These are phyloP conservation scores for Haemorhous mexicanus DNA, from an alignment of 2,113 vertebrate genomes.

Conservation along the genomic window DNA sequence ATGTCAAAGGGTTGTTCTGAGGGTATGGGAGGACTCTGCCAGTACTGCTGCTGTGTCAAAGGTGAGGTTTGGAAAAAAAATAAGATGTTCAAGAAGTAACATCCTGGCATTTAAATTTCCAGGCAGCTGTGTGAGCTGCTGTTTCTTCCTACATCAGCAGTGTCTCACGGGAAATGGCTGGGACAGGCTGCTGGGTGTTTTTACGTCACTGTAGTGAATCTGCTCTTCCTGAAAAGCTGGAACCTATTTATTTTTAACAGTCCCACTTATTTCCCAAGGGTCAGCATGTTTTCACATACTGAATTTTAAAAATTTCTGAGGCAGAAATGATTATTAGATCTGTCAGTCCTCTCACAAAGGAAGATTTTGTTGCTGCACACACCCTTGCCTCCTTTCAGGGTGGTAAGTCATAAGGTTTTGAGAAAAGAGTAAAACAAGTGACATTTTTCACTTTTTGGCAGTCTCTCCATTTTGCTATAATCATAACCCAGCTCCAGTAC, in stretches of 20 bases:
- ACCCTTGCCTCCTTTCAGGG: not conserved
- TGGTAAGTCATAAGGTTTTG: not conserved
- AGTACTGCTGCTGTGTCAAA: not conserved
- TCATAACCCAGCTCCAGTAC: not conserved
- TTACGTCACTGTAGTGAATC: constrained; percentile 52
- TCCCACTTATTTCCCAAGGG: constrained; percentile 33
- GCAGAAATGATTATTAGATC: not conserved
- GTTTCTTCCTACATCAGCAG: constrained; percentile 42
- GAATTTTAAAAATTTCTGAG: constrained; percentile 37
- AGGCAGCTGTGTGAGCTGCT: constrained; percentile 42
- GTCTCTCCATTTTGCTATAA: not conserved
- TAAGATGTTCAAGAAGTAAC: not conserved
- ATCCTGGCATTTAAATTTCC: constrained; percentile 48
- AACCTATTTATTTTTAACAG: constrained; percentile 66
- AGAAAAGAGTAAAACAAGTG: not conserved
- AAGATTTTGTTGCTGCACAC: not conserved
- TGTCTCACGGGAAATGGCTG: constrained; percentile 33
- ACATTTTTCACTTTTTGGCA: not conserved
- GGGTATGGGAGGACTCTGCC: not conserved
- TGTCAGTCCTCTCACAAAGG: not conserved
- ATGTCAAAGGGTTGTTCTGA: not conserved
- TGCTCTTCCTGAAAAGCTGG: constrained; percentile 61
- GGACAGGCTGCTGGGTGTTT: constrained; percentile 60
- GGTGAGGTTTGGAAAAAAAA: not conserved
- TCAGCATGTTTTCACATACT: constrained; percentile 14